Percentiles rank a stretch among this genome's conserved stretches.
Evolutionary conservation across 2,888 invertebrate genomes (phyloP).

Genomic region (Xylota segnis): DNA sequence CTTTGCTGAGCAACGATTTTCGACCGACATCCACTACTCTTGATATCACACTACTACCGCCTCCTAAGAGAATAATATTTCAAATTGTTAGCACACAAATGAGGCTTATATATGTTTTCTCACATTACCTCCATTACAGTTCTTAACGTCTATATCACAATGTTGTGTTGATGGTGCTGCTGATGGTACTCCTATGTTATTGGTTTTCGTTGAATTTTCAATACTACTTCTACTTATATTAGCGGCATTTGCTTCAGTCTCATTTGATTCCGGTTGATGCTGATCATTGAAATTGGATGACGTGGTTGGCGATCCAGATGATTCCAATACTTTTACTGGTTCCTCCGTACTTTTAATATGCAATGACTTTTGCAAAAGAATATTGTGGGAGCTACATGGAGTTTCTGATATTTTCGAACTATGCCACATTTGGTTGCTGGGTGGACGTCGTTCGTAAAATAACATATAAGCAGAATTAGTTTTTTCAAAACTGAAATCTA

Average conservation of each 20-base stretch:
- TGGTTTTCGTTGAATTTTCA: conserved; percentile 79
- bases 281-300: conserved; percentile 55
- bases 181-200: conserved; percentile 79
- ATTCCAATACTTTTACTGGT: conserved; percentile 31
- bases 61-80: neutral
- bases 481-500: conserved; percentile 99
- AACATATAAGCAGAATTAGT: conserved; percentile 99
- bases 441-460: conserved; percentile 93
- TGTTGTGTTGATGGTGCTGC: conserved; percentile 79
- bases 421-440: conserved; percentile 80
- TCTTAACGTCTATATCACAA: conserved; percentile 83
- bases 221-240: conserved; percentile 74
- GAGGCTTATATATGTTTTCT: neutral
- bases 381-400: conserved; percentile 67
- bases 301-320: conserved; percentile 30
- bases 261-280: conserved; percentile 70
- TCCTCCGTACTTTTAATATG: conserved; percentile 56
- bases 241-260: conserved; percentile 58
- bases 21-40: conserved; percentile 68
- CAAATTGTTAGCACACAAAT: neutral
- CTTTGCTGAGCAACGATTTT: conserved; percentile 84
- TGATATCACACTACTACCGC: conserved; percentile 63
- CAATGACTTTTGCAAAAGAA: conserved; percentile 54
- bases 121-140: conserved; percentile 66
- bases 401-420: conserved; percentile 54